phyloP scores from a whole-genome alignment of 2,797 vertebrate genomes.

The Buphagus erythrorhynchus region DNA sequence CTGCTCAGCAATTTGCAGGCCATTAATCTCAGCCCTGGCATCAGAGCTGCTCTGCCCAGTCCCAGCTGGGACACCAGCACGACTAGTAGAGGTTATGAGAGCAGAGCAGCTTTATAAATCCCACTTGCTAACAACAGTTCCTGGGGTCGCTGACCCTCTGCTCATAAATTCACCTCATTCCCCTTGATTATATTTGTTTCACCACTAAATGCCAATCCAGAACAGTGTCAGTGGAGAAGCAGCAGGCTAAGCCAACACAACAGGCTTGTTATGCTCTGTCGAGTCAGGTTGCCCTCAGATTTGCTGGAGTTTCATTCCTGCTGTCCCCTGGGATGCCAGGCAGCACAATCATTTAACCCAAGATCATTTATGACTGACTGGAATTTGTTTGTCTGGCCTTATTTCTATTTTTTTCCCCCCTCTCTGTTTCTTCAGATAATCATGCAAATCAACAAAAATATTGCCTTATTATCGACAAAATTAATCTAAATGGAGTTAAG shows the following conservation, averaged over 20 bases:
- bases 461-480: neutral
- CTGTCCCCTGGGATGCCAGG: neutral
- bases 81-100: neutral
- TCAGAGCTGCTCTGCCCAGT: neutral
- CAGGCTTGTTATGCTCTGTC: neutral
- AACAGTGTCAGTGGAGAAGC: neutral
- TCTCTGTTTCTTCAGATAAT: neutral
- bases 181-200: neutral
- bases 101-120: neutral
- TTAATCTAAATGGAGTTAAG: neutral
- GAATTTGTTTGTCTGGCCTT: neutral
- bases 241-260: neutral
- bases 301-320: conserved; percentile 2
- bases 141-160: neutral
- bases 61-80: neutral
- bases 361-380: neutral
- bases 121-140: neutral
- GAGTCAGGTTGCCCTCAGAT: neutral
- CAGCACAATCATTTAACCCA: neutral
- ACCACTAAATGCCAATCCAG: neutral
- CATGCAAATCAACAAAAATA: neutral
- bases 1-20: neutral
- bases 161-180: neutral
- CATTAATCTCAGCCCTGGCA: neutral
- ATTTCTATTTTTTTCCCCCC: accelerated